Base-by-base conservation (phyloP, 1,140 invertebrate genomes). In the Cydia pomonella region DNA sequence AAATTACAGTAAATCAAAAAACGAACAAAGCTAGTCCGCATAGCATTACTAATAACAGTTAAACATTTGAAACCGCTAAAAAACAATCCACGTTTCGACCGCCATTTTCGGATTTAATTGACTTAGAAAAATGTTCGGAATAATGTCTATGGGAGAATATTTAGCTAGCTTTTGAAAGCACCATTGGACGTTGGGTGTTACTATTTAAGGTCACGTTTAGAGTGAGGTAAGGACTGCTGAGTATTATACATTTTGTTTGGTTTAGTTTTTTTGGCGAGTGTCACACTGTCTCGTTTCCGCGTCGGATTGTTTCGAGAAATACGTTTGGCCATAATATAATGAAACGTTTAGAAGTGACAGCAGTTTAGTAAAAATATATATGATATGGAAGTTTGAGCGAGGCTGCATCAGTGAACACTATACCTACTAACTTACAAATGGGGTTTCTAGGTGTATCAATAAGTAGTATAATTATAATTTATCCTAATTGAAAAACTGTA, bases 21-120 rank as follows among this genome's bases (percentile, higher is more conserved):
- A 18, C 29, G 29, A 69, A 69, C 64, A 69, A 21, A 38, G 64
- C 64, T 38, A 33, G 27, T 63, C 59, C 63, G 64, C 77, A 78
- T 78, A 78, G 74, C 80, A 80, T 82, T 80, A 80, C 81, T 87
- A 89, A 88, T 89, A 88, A 86, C 87, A 85, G 84, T 83, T 78
- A 86, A 86, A 84, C 83, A 87, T 87, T 86, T 81, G 83, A 84
- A 82, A 75, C 73, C 74, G 78, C 77, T 76, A 83, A 88, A 87
- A 88, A 89, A 83, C 75, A 72, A 75, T 71, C 75, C 80, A 79
- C 77, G 41, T 79, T 76, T 79, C 73, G 73, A 76, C 77, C 72
- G 84, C 85, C 80, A 87, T 89, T 76, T 86, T 84, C 73, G 75
- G 76, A 90, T 90, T 88, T 89, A 91, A 91, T 90, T 91, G 86